A percentile compares a stretch with the other conserved stretches of the same genome.
Evolutionary conservation across 35 echinoderm and acorn worm genomes (phyloP).

Genomic region (Ophiothrix spiculata): DNA sequence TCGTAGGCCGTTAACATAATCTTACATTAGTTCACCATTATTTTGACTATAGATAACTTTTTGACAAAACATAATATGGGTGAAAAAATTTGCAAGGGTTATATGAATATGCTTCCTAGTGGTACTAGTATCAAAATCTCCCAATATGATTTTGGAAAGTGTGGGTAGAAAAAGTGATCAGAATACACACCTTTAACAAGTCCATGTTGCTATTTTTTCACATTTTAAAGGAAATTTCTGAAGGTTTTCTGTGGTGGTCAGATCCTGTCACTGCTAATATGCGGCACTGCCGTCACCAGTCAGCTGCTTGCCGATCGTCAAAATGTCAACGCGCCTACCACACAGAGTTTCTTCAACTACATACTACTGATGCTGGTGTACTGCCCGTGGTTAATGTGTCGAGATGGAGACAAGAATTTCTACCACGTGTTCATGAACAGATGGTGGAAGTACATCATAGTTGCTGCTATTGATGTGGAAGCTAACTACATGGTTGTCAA

Average conservation of each 20-base stretch:
- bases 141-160: too few relatives aligned
- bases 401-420: conserved; percentile 60
- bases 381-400: conserved; percentile 55
- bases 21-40: too few relatives aligned
- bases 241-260: conserved; percentile 78
- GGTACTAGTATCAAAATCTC: too few relatives aligned
- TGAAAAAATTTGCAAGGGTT: too few relatives aligned
- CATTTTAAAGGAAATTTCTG: conserved; percentile 66
- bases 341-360: conserved; percentile 90
- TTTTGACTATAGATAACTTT: too few relatives aligned
- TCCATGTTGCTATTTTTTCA: conserved; percentile 5
- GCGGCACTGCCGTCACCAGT: conserved; percentile 85
- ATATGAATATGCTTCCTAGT: too few relatives aligned
- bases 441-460: conserved; percentile 87
- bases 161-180: too few relatives aligned
- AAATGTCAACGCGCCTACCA: conserved; percentile 67
- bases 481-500: conserved; percentile 99
- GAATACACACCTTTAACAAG: too few relatives aligned
- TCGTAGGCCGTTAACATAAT: too few relatives aligned
- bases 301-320: conserved; percentile 65
- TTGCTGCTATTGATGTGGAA: conserved; percentile 87
- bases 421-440: conserved; percentile 68
- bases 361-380: conserved; percentile 80
- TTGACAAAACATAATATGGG: too few relatives aligned
- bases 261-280: conserved; percentile 80